Evolutionary conservation across 2,888 invertebrate species (phyloP), one percentile per base, ranked within the genome.

Genomic region (Entomobrya proxima): DNA sequence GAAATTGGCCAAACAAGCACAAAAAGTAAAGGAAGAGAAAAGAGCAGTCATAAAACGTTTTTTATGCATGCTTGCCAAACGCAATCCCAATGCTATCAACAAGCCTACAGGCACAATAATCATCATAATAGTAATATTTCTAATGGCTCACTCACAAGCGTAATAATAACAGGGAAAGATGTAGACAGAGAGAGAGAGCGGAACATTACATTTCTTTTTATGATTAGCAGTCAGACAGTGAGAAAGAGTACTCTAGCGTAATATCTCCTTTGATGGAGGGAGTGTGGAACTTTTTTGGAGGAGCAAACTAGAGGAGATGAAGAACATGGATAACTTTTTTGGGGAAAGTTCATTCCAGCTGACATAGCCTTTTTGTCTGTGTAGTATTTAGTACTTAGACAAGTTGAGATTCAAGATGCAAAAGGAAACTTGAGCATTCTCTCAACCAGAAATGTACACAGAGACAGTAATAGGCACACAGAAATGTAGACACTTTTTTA

Each of bases 311-410:
- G 30, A 35, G 50, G 13, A 47, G 50, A 64, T 40, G 47, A 32
- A 40, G 44, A 58, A 6, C 13, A 37, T 37, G 11, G n/a, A 52
- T n/a, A 47, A 50, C 30, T 9, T 76, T 76, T 35, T 13, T 67
- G 78, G 80, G 80, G 80, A 80, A 80, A 80, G 80, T 80, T 69
- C 52, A 50, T 79, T 79, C 67, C 78, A 67, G 78, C 78, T 79
- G 78, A 79, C 67, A 47, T 30, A 7, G 32, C 32, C 40, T 55
- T 55, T 24, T 52, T 74, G n/a, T n/a, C 6, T 55, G 55, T 55
- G 27, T 35, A 64, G 32, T 64, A 64, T 32, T 64, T 35, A 64
- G 11, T 7, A 64, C 35, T 18, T 3, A 74, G 15, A 27, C 69
- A 69, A 40, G 44, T 27, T n/a, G 21, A 52, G 35, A 75, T 52